Percentiles rank a stretch among this genome's conserved stretches.
Evolutionary conservation across 2,113 vertebrate genomes (phyloP).

Genomic region (Capra hircus): DNA sequence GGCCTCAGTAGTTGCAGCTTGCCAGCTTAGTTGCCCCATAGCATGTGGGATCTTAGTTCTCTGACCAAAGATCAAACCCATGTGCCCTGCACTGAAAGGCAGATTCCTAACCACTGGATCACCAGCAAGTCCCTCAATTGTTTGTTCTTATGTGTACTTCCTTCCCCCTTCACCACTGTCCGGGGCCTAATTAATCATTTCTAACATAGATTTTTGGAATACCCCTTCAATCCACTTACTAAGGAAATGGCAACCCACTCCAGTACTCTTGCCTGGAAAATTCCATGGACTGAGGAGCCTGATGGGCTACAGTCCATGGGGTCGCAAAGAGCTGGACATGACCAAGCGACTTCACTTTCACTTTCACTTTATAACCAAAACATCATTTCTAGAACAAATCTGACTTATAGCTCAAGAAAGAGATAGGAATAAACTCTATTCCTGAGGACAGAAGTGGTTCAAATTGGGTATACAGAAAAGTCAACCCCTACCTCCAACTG

Average conservation of each 20-base stretch:
- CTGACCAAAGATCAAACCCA: not conserved
- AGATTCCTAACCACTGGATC: not conserved
- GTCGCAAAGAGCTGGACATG: too few relatives aligned
- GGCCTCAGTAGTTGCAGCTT: not conserved
- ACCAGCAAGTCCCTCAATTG: not conserved
- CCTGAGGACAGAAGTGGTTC: slow-evolving; percentile 21
- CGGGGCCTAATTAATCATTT: not conserved
- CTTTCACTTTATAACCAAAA: not conserved
- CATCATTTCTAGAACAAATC: not conserved
- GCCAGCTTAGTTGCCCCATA: not conserved
- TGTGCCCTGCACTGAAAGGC: not conserved
- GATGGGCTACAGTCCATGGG: too few relatives aligned
- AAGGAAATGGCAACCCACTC: too few relatives aligned
- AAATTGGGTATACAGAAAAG: not conserved
- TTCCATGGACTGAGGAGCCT: too few relatives aligned
- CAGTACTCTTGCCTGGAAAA: too few relatives aligned
- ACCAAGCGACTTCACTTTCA: too few relatives aligned
- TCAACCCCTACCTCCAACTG: not conserved
- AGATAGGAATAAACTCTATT: not conserved
- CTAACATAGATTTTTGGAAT: not conserved
- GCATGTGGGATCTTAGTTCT: not conserved
- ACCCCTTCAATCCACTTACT: not conserved
- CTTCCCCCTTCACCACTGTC: not conserved
- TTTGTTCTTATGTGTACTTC: not conserved
- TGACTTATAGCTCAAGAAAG: not conserved